Percentiles rank a stretch among this genome's conserved stretches.
Conservation (phyloP, 1,140 invertebrate species). For the Sitobion miscanthi region DNA sequence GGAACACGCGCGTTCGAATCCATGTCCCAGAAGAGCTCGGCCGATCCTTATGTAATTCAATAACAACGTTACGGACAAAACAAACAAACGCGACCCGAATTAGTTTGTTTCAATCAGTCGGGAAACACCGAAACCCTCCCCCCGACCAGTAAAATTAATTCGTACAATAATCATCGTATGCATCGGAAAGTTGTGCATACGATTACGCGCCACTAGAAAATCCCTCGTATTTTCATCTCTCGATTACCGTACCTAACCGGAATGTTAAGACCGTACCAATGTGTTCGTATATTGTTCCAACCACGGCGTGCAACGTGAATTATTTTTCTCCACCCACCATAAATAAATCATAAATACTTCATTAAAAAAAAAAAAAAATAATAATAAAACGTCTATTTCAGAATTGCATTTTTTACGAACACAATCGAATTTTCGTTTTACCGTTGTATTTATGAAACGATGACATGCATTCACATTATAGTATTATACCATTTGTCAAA, state of each 20-base stretch:
- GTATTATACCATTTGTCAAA: background rate
- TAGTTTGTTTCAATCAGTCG: background rate
- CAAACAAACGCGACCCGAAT: background rate
- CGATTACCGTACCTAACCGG: background rate
- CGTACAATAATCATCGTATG: background rate
- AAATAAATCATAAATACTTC: background rate
- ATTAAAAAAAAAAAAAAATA: background rate
- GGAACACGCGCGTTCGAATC: background rate
- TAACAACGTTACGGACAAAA: slow-evolving; percentile 17
- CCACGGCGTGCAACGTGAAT: background rate
- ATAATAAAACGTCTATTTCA: background rate
- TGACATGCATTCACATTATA: background rate
- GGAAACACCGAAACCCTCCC: background rate
- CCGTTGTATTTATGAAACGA: background rate
- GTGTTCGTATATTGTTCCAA: background rate
- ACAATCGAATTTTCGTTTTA: background rate
- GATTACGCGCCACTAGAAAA: background rate
- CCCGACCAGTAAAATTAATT: background rate
- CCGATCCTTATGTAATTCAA: background rate
- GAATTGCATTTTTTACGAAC: background rate
- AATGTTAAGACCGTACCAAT: background rate
- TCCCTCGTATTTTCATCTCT: background rate
- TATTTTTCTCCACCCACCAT: background rate
- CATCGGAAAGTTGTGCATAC: background rate
- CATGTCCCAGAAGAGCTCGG: background rate